Evolutionary conservation across 2,797 vertebrate species (phyloP), one percentile per base, ranked within the genome.

Genomic region (Varecia variegata): DNA sequence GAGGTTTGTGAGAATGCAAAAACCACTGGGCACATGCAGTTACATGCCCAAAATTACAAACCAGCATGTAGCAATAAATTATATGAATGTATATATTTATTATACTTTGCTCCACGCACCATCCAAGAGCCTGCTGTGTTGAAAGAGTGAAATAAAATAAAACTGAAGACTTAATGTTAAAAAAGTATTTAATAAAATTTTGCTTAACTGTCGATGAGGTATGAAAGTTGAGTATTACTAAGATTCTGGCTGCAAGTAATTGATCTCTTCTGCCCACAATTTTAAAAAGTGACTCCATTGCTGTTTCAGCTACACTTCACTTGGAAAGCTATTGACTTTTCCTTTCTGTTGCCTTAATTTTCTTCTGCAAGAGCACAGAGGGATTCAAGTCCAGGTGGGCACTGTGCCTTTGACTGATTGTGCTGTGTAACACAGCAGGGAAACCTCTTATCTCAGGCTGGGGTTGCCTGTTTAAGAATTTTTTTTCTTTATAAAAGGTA

Each of bases 401-500:
- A 94, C 97, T 92, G 77, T 11, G 92, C 96, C 96, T 97, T 96
- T 89, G 20, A 93, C 95, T 98, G 98, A 98, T 98, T 97, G 96
- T 40, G 79, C 97, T 83, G 79, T 96, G 96, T 74, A 54, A 94
- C 98, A 95, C 99, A 98, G 98, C 98, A 95, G 98, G 98, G 93
- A 96, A 98, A 97, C 98, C 98, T 98, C 98, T 98, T 98, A 98
- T 97, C 98, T 98, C 98, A 98, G 98, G 93, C 97, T 98, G 97
- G 25, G 50, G 98, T 97, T 98, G 98, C 97, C 97, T 98, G 97
- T 97, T 89, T 98, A 97, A 97, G 96, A 17, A 52, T 94, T 56
- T 83, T 90, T 89, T 93, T 90, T 88, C 91, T 94, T 94, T 93
- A 97, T 97, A 94, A 86, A 96, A 98, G 85, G 97, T 97, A 97